Base-by-base conservation (phyloP, 2,113 vertebrate genomes). In the Peucedramus taeniatus region DNA sequence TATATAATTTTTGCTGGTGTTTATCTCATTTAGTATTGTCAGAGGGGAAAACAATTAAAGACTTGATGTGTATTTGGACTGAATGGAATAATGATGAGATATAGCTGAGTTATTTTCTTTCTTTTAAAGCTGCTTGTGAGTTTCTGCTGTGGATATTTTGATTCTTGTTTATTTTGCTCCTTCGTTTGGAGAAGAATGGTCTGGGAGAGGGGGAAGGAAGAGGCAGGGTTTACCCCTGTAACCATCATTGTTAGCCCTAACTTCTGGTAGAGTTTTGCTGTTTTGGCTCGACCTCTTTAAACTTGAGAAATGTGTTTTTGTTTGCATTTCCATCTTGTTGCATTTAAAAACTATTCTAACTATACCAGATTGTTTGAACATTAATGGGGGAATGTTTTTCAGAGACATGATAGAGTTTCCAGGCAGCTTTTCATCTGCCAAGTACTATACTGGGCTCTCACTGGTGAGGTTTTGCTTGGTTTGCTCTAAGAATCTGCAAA, bases 131-230 rank as follows among this genome's bases (percentile, higher is more conserved):
- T 44, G 13, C 19, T 23, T 75, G 8, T 37, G 45, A 16, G 85
- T 87, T 91, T 85, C 37, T 84, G 12, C 45, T 85, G 10, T 61
- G 57, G 21, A 10, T 93, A 44, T 86, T 93, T 94, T 37, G 39
- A 64, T 87, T 94, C 27, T 78, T 95, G 68, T 83, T 89, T 92
- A 47, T 89, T 91, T 95, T 72, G 8, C 45, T 69, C 53, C 54
- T 65, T 93, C 1, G 0, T 87, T 81, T 78, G 26, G 72, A 81
- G 72, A 93, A 95, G 77, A 95, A 83, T 81, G 81, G 93, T 59
- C 64, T 94, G 76, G 22, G 51, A 94, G 57, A 87, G 13, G 83
- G 83, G 88, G 83, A 92, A 97, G 89, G 83, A 95, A 94, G 86
- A 89, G 72, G 60, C 69, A 90, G 76, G 57, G 59, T 85, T 97